Conservation (phyloP, 2,113 vertebrate genomes). For the Zosterops japonicus region DNA sequence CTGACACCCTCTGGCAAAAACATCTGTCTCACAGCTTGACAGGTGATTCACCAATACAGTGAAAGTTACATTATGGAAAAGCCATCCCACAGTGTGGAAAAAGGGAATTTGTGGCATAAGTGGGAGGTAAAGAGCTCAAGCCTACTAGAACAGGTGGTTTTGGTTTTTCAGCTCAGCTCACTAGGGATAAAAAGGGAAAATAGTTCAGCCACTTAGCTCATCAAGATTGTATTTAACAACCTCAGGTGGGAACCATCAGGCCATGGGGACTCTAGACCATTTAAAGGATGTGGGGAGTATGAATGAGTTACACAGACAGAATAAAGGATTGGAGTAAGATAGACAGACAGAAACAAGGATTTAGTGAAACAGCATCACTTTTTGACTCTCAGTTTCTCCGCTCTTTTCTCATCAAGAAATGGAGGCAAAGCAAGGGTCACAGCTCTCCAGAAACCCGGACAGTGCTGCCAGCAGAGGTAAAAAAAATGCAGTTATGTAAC, state of each 20-base stretch:
- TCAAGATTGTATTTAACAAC: background rate
- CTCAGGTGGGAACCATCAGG: background rate
- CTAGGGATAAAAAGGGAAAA: background rate
- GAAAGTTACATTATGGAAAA: background rate
- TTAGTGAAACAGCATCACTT: background rate
- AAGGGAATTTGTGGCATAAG: background rate
- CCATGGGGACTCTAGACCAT: background rate
- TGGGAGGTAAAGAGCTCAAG: background rate
- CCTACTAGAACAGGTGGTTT: background rate
- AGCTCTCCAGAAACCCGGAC: background rate
- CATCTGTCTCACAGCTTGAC: background rate
- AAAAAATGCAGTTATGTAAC: conserved; percentile 40
- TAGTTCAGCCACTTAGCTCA: background rate
- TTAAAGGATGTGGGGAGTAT: background rate
- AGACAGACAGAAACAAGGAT: background rate
- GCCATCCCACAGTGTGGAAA: background rate
- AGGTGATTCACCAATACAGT: background rate
- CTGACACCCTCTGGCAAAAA: background rate
- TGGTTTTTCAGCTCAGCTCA: background rate
- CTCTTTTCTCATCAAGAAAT: background rate
- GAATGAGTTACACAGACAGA: background rate
- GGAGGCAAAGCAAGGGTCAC: background rate
- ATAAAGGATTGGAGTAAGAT: background rate
- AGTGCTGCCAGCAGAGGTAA: background rate
- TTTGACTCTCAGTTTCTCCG: background rate